Base-by-base conservation (phyloP, 2,888 invertebrate species). In the Heterodera filipjevi region DNA sequence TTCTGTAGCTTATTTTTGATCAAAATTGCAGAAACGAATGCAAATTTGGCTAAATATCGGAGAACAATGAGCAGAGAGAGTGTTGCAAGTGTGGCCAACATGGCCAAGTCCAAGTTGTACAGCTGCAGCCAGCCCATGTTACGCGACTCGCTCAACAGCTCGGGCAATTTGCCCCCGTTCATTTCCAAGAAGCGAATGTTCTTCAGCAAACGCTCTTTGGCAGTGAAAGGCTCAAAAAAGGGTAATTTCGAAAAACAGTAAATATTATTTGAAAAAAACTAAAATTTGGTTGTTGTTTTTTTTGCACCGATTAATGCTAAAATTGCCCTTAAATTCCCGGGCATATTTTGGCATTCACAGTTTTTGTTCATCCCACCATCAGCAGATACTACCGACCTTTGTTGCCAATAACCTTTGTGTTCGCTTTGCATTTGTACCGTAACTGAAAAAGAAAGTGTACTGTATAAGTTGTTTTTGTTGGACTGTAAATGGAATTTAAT, bases 91-190 rank as follows among this genome's bases (percentile, higher is more conserved):
- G 49, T 12, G 22, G 35, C 44, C 46, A 77, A 76, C 32, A 53
- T 35, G 30, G 35, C 30, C 64, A 78, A 33, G 66, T 81, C 80
- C 53, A 76, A 27, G 53, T 80, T 80, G 77, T 81, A 70, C 35
- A 73, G 73, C 33, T 71, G 30, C 30, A 81, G 32, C 16, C 12
- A 35, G 49, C 76, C 27, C 53, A 80, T 66, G 39, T 80, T 30
- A 35, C 80, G 66, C 16, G 70, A 80, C 53, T 76, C 76, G 66
- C 64, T 75, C 71, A 72, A 49, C 35, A 81, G 77, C 66, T 81
- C 81, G 14, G 81, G 82, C 19, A 81, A 44, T n/a, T 71, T 53
- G 16, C 81, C 81, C 22, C 70, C 76, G 72, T 82, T 82, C 66
- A 59, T 27, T 44, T 83, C 82, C 30, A 81, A 53, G 44, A 81